Evolutionary conservation across 2,888 invertebrate genomes (phyloP), one percentile per base, ranked within the genome.

Genomic region (Xylophagus ater): DNA sequence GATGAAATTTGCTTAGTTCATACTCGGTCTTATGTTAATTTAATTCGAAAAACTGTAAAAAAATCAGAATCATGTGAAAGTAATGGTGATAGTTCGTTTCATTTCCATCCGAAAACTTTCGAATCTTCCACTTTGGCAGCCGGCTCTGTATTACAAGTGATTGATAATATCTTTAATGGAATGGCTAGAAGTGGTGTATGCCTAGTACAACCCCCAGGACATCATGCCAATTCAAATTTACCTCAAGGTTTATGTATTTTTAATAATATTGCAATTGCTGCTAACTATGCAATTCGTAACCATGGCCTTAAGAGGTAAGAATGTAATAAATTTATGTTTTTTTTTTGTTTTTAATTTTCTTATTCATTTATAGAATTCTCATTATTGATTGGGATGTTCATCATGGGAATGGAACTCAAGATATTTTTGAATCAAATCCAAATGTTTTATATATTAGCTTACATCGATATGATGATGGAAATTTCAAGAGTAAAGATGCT

Each of bases 331-430:
- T n/a, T n/a, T n/a, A n/a, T n/a, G n/a, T n/a, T n/a, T n/a, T n/a
- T n/a, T n/a, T n/a, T n/a, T n/a, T n/a, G n/a, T n/a, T n/a, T n/a
- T n/a, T n/a, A n/a, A n/a, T 7, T 2, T 15, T 17, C 7, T 12
- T 30, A 17, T 15, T 14, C 8, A 9, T 37, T 47, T 59, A 41
- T 47, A 77, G 83, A 26, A 66, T 80, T 7, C 54, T 86, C 28
- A 77, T 96, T 37, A 60, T 96, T 1, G 96, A 96, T 67, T 96
- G 94, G 87, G 96, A 96, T 62, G 81, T 96, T 3, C 94, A 96
- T 56, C 94, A 96, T 58, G 94, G 94, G 2, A 90, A 96, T 59
- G 94, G 92, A 2, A 88, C 85, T 7, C 88, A 89, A 62, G 71
- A 75, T 32, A 76, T 85, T 44, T 87, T 90, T 36, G 81, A 85